Percentiles rank a stretch among this genome's conserved stretches.
These are phyloP conservation scores for Heliconius ethilla DNA, from an alignment of 2,888 invertebrate species.

Conservation along the genomic window DNA sequence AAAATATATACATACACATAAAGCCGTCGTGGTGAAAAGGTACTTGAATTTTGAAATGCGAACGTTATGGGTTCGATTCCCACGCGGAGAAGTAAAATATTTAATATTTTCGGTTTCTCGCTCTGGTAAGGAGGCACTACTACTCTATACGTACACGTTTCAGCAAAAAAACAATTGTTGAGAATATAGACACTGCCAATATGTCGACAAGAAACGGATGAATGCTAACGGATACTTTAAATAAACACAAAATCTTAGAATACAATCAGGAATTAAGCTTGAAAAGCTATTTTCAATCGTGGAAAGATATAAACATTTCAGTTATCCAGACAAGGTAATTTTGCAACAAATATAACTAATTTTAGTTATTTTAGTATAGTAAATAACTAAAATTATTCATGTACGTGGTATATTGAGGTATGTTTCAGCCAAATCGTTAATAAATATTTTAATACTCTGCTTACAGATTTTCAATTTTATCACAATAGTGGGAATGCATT, in stretches of 20 bases:
- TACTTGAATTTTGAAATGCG: too few relatives aligned
- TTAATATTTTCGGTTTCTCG: not conserved
- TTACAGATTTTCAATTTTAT: too few relatives aligned
- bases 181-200: not conserved
- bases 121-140: too few relatives aligned
- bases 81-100: not conserved
- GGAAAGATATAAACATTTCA: conserved; percentile 7
- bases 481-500: too few relatives aligned
- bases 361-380: not conserved
- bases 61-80: too few relatives aligned
- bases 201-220: not conserved
- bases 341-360: not conserved
- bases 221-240: not conserved
- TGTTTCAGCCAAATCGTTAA: not conserved
- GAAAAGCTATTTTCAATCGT: not conserved
- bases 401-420: not conserved
- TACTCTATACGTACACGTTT: too few relatives aligned
- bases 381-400: too few relatives aligned
- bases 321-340: not conserved
- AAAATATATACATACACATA: too few relatives aligned
- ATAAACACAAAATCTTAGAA: conserved; percentile 15
- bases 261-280: not conserved
- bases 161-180: too few relatives aligned
- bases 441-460: not conserved
- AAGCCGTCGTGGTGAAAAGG: too few relatives aligned